Evolutionary conservation across 1,140 invertebrate species (phyloP), one percentile per base, ranked within the genome.

Genomic region (Asobara japonica): DNA sequence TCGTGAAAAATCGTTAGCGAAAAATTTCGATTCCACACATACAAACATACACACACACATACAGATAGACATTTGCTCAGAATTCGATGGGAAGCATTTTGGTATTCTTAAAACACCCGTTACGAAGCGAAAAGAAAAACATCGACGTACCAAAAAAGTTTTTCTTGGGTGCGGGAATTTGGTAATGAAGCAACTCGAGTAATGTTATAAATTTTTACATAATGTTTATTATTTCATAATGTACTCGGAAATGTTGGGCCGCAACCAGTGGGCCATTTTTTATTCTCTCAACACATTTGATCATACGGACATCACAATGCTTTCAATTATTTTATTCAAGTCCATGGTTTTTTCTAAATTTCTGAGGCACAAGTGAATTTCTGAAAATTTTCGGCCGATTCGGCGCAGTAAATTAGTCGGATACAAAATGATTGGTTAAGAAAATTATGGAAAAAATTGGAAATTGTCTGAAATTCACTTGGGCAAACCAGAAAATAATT

Each of bases 201-300:
- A 60, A 20, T 22, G 16, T 30, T 31, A 56, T 65, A 83, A 81
- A 83, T 83, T 85, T 84, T 83, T 83, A 84, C 80, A 84, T 83
- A 81, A 77, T 80, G 76, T 83, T 83, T 84, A 83, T 84, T 83
- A 83, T 80, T 83, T 77, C 51, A 78, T 83, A 83, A 71, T 84
- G 82, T 82, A 83, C 75, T 84, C 78, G 78, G 79, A 83, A 83
- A 84, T 83, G 77, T 82, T 72, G 72, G 77, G 79, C 81, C 83
- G 75, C 83, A 85, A 84, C 83, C 83, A 84, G 83, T 85, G 80
- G 82, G 83, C 82, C 81, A 27, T 67, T 74, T 77, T 74, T 76
- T 72, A 74, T 78, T 45, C n/a, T 45, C 41, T 79, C 76, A 82
- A 84, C 79, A 82, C 82, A 82, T 85, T 84, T 81, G 75, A 82